Evolutionary conservation across 2,888 invertebrate species (phyloP).

Genomic region (Hyposoter didymator): DNA sequence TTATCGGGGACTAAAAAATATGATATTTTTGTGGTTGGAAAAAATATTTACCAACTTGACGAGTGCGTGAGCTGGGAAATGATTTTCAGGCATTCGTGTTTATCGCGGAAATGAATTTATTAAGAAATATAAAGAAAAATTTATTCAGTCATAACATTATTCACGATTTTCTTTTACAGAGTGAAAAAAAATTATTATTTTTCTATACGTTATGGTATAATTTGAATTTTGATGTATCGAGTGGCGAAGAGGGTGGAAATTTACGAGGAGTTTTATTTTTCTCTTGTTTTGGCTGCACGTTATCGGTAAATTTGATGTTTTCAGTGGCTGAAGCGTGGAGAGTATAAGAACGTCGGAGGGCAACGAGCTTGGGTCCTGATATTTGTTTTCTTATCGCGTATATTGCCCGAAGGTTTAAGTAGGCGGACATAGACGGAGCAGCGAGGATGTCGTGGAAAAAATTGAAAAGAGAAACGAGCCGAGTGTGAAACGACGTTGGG

Average conservation of each 20-base stretch:
- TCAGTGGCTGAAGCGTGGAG: background rate
- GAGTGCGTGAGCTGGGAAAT: background rate
- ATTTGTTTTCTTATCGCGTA: slow-evolving; percentile 44
- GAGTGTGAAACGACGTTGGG: slow-evolving; percentile 16
- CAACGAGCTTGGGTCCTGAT: background rate
- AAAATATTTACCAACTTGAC: background rate
- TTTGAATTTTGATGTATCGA: background rate
- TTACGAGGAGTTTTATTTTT: background rate
- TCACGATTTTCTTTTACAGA: background rate
- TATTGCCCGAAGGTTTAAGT: slow-evolving; percentile 4
- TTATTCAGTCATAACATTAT: background rate
- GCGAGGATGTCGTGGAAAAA: slow-evolving; percentile 9
- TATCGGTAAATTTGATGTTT: slow-evolving; percentile 8
- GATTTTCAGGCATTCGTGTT: background rate
- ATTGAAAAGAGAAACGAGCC: slow-evolving; percentile 9
- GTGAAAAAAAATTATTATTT: background rate
- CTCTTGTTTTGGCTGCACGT: background rate
- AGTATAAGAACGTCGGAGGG: background rate
- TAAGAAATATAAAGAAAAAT: too few relatives aligned
- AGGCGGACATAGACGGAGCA: slow-evolving; percentile 18
- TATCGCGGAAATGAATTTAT: background rate
- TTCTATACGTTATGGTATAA: background rate
- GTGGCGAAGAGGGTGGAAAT: background rate
- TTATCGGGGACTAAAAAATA: background rate
- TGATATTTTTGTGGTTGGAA: background rate